Evolutionary conservation across 1,140 invertebrate species (phyloP), one percentile per base, ranked within the genome.

Genomic region (Diuraphis noxia): DNA sequence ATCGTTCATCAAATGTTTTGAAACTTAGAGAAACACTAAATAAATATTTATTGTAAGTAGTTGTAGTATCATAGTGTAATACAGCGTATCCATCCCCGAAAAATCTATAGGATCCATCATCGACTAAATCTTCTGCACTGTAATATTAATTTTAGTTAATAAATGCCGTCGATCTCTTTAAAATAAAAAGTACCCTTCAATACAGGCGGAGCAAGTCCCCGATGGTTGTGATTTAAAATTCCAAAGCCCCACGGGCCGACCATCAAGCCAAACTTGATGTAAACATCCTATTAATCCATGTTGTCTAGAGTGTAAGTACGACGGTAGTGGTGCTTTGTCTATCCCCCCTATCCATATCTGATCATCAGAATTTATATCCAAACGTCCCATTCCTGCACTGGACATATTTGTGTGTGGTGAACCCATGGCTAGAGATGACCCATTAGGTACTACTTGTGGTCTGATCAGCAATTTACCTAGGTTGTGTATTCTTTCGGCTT

Each of bases 1-100:
- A 97, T 94, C 98, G 96, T 93, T 98, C 96, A 94, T 98, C 98
- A 92, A 96, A 96, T 0, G 97, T 98, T 92, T 96, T 95, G 93
- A 99, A 98, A 92, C 95, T 96, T 82, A 99, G 95, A 30, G 96
- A 95, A 3, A 99, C 95, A 72, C 96, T 96, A 93, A 98, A 97
- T 25, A 96, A 95, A 92, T 96, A 95, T 93, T 96, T 95, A 92
- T 96, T 95, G 93, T 97, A 96, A 2, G 95, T 95, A 91, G 95
- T 95, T 30, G 95, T 95, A 25, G 95, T 95, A 46, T 95, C 95
- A 93, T 95, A 94, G 88, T 94, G 95, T 91, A 96, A 94, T 72
- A 96, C 95, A 6, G 96, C 96, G 93, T 98, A 98, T 1, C 97
- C 97, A 81, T 96, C 94, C 30, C 97, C 97, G 93, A 96, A 96